phyloP scores from a whole-genome alignment of 2,888 invertebrate species.

The Epinotia ramella region DNA sequence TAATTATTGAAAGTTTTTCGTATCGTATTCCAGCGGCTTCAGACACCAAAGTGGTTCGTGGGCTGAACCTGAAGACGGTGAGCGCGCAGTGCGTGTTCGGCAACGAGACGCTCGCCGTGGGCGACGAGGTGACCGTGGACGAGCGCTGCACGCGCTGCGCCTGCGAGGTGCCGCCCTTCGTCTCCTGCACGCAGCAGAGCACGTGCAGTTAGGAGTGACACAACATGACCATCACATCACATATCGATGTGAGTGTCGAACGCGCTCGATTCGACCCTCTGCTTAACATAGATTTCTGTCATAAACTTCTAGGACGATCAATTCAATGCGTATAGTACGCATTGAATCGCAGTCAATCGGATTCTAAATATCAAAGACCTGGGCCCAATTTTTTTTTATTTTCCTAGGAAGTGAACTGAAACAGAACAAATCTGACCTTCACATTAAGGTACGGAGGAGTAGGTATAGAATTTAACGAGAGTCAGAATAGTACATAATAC shows the following conservation, averaged over 20 bases:
- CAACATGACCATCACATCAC: neutral
- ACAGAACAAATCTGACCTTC: too few relatives aligned
- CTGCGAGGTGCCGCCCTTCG: constrained; percentile 78
- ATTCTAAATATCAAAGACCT: too few relatives aligned
- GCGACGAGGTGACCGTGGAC: constrained; percentile 72
- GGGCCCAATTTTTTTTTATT: too few relatives aligned
- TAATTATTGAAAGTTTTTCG: neutral
- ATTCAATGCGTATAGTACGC: too few relatives aligned
- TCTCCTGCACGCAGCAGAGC: constrained; percentile 68
- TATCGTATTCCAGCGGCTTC: constrained; percentile 61
- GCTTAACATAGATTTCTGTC: neutral
- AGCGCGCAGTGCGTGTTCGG: constrained; percentile 72
- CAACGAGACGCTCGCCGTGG: constrained; percentile 71
- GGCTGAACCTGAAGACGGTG: constrained; percentile 67
- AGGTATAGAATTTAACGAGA: too few relatives aligned
- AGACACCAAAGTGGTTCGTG: constrained; percentile 66
- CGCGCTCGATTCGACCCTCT: neutral
- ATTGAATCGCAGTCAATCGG: too few relatives aligned
- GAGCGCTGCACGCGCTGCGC: constrained; percentile 74
- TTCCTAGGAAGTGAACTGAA: too few relatives aligned
- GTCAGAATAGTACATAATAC: too few relatives aligned
- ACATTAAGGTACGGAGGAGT: too few relatives aligned
- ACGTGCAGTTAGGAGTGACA: constrained; percentile 54
- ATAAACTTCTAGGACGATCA: too few relatives aligned
- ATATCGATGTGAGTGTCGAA: neutral